Conservation (phyloP, 2,797 vertebrate species). For the Dicrostonyx torquatus region DNA sequence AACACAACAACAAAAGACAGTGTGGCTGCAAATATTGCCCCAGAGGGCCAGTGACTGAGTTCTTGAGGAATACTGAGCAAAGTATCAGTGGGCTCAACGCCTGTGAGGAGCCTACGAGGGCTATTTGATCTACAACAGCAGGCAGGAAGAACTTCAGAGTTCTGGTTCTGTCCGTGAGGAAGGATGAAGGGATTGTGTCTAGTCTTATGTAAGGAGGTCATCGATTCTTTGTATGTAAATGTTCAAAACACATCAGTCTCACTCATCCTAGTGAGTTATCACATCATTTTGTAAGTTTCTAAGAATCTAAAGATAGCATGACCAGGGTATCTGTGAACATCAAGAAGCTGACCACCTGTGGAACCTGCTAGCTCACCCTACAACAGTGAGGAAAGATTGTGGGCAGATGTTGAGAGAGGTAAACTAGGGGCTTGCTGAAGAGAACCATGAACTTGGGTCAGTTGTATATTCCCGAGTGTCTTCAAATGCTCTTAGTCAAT, state of each 20-base stretch:
- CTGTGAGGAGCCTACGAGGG: not conserved
- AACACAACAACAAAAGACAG: not conserved
- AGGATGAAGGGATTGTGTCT: not conserved
- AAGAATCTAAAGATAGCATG: conserved; percentile 2
- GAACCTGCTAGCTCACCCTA: not conserved
- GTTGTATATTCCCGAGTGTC: not conserved
- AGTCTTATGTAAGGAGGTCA: not conserved
- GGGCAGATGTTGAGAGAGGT: not conserved
- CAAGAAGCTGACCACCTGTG: not conserved
- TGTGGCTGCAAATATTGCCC: too few relatives aligned
- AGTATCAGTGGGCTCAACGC: not conserved
- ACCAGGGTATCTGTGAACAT: not conserved
- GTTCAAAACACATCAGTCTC: not conserved
- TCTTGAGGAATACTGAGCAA: not conserved
- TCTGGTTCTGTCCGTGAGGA: not conserved
- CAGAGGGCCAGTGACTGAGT: not conserved
- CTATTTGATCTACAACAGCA: not conserved
- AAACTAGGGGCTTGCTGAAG: not conserved
- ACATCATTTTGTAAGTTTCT: conserved; percentile 31
- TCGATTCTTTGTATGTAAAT: not conserved
- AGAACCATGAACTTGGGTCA: not conserved
- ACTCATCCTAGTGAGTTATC: not conserved
- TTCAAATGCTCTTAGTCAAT: not conserved
- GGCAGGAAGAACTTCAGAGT: not conserved
- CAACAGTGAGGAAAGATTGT: not conserved